Evolutionary conservation across 2,888 invertebrate species (phyloP), one percentile per base, ranked within the genome.

Genomic region (Lithophane ornitopus): DNA sequence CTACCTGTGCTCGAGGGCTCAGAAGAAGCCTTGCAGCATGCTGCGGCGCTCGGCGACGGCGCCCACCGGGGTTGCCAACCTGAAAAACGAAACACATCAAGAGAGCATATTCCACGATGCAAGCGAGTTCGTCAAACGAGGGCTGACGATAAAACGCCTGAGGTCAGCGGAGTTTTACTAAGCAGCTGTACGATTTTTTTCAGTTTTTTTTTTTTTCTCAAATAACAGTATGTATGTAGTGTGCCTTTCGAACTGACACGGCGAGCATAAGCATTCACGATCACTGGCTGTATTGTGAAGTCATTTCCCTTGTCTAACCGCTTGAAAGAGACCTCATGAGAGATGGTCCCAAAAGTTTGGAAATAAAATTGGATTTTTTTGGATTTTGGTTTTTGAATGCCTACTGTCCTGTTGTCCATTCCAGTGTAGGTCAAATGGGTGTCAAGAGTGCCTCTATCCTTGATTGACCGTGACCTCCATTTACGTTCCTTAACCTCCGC

Each of bases 61-160:
- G 69, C 96, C 96, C 41, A 90, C 92, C 56, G 94, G 93, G 78
- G 94, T 96, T 81, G 94, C 92, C 86, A 92, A 93, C 90, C 87
- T 94, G 92, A 94, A 93, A 93, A 90, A 90, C 69, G 92, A 93
- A 90, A 91, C 91, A 69, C 91, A 94, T 86, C 93, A 94, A 87
- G 96, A 96, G 85, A 94, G 94, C 87, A 91, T 96, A 87, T 95
- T 97, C 93, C 95, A 94, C 90, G 96, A 96, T 85, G 96, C 96
- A 81, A 96, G 95, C 89, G 96, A 94, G 81, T 96, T 96, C 92
- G 94, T 96, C 92, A 96, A 96, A 90, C 93, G 96, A 77, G 96
- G 96, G 91, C 92, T 97, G 92, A 96, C 96, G 87, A 96, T 96
- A 81, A 97, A 97, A 92, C 94, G 96, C 89, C 93, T 97, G 95